A percentile compares a stretch with the other conserved stretches of the same genome.
Evolutionary conservation across 2,113 vertebrate genomes (phyloP).

Genomic region (Ptyas mucosa): DNA sequence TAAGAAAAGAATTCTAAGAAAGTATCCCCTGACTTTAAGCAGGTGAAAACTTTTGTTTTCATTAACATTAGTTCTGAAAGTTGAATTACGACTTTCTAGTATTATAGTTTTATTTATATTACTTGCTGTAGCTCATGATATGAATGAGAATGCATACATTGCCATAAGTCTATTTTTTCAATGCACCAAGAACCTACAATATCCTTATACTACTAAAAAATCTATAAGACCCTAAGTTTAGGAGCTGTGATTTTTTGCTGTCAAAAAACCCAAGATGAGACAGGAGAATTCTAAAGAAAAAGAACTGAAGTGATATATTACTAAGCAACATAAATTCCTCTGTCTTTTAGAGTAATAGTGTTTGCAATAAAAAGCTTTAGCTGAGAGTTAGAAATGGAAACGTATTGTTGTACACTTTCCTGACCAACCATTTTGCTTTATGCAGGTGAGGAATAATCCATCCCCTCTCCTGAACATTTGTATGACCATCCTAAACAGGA

Average conservation of each 20-base stretch:
- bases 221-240: not conserved
- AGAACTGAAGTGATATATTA: not conserved
- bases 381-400: not conserved
- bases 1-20: not conserved
- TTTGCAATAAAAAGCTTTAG: not conserved
- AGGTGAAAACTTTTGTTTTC: not conserved
- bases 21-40: not conserved
- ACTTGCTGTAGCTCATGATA: not conserved
- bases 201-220: constrained; percentile 5
- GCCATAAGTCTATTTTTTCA: not conserved
- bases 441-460: not conserved
- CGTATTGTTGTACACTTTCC: not conserved
- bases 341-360: not conserved
- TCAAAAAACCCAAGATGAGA: not conserved
- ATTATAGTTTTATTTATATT: not conserved
- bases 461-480: not conserved
- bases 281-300: not conserved
- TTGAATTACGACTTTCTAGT: not conserved
- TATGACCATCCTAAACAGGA: not conserved
- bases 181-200: not conserved
- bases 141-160: not conserved
- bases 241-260: constrained; percentile 6
- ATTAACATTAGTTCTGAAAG: not conserved
- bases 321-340: constrained; percentile 19
- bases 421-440: constrained; percentile 5